These are phyloP conservation scores for Barbus barbus DNA, from an alignment of 2,113 vertebrate genomes.

Conservation along the genomic window DNA sequence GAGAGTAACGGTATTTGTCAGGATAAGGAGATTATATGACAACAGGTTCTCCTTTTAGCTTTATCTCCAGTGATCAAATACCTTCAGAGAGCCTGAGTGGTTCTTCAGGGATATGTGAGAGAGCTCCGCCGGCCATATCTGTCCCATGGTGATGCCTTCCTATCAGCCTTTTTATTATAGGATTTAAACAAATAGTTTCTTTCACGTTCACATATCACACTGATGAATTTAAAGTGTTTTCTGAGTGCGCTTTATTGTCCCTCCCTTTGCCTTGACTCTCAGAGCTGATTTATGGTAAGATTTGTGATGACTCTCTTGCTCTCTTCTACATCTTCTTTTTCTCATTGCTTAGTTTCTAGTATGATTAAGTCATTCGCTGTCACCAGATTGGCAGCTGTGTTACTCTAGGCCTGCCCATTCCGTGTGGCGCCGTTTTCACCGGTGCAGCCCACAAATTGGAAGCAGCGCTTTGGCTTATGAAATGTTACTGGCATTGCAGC, in stretches of 20 bases:
- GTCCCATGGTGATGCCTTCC: slow-evolving; percentile 14
- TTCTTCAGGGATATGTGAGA: slow-evolving; percentile 32
- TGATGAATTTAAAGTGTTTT: slow-evolving; percentile 31
- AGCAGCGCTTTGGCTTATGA: slow-evolving; percentile 34
- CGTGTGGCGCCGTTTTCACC: too few relatives aligned
- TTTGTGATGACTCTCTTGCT: background rate
- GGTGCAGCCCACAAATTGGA: slow-evolving; percentile 27
- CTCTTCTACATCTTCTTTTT: background rate
- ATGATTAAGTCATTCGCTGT: slow-evolving; percentile 13
- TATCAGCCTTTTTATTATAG: slow-evolving; percentile 16
- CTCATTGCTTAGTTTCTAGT: background rate
- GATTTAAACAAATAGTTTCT: background rate
- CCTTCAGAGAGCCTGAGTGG: slow-evolving; percentile 25
- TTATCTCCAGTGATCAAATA: slow-evolving; percentile 44
- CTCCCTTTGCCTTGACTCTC: too few relatives aligned
- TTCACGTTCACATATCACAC: slow-evolving; percentile 19
- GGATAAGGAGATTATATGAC: slow-evolving; percentile 36
- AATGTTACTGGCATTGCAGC: slow-evolving; percentile 22
- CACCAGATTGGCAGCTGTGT: too few relatives aligned
- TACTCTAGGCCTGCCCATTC: too few relatives aligned
- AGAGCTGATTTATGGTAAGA: slow-evolving; percentile 10
- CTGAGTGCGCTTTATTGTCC: slow-evolving; percentile 1
- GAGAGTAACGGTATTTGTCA: slow-evolving; percentile 32
- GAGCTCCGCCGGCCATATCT: slow-evolving; percentile 34
- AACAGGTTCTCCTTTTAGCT: slow-evolving; percentile 30